Conservation (phyloP, 1,140 invertebrate species). For the Drosophila seguyi region DNA sequence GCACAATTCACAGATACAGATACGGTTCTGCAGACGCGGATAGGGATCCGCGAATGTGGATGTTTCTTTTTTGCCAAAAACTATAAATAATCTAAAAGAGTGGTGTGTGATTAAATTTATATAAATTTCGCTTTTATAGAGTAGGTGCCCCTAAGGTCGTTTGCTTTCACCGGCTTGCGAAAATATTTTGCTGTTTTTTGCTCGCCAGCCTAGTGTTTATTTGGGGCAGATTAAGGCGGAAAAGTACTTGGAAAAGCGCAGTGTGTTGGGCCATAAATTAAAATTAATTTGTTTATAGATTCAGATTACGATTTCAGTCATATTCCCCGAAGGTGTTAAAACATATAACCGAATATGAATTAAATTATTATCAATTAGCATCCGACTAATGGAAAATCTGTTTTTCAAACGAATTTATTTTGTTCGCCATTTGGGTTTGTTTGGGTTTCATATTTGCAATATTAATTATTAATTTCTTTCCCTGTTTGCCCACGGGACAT, state of each 20-base stretch:
- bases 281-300: conserved; percentile 26
- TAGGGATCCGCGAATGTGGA: conserved; percentile 24
- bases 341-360: conserved; percentile 48
- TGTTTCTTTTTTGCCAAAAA: conserved; percentile 29
- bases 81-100: conserved; percentile 42
- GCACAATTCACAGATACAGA: conserved; percentile 41
- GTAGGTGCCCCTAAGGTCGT: conserved; percentile 42
- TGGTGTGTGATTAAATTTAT: conserved; percentile 39
- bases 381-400: conserved; percentile 48
- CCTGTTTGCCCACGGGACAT: conserved; percentile 22
- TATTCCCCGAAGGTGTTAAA: conserved; percentile 34
- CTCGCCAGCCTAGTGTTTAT: conserved; percentile 29
- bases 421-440: conserved; percentile 24
- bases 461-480: conserved; percentile 38
- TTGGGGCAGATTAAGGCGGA: conserved; percentile 39
- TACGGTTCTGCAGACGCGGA: conserved; percentile 10
- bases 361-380: conserved; percentile 61
- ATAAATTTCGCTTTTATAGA: conserved; percentile 50
- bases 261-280: conserved; percentile 2
- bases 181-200: conserved; percentile 35
- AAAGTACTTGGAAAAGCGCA: conserved; percentile 39
- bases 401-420: conserved; percentile 28
- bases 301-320: conserved; percentile 14
- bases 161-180: conserved; percentile 36
- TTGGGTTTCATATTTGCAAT: conserved; percentile 19